Conservation (phyloP, 92 coral and sea anemone species). For the Porites evermanni region DNA sequence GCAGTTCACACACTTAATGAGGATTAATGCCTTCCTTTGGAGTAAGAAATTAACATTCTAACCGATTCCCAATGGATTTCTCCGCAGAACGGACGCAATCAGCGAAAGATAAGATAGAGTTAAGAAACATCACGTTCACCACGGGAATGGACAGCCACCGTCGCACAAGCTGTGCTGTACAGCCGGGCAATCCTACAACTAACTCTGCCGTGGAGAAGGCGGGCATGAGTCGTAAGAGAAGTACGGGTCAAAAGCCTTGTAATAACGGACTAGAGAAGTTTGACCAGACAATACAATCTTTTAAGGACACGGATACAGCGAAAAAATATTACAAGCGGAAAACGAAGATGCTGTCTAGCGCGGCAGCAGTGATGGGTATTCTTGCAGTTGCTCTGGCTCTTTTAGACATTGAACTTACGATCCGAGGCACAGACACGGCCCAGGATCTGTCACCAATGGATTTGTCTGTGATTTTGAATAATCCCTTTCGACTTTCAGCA, state of each 20-base stretch:
- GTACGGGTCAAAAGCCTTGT: conserved; percentile 2
- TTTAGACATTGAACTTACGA: conserved; percentile 80
- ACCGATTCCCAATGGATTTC: conserved; percentile 52
- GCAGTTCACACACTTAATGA: background rate
- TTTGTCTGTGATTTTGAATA: conserved; percentile 38
- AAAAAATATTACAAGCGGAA: conserved; percentile 81
- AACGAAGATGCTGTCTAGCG: conserved; percentile 73
- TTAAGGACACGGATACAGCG: conserved; percentile 79
- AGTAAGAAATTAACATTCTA: conserved; percentile 16
- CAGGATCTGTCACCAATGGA: conserved; percentile 36
- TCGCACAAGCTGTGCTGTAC: conserved; percentile 33
- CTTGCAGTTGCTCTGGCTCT: conserved; percentile 75
- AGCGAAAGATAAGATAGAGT: conserved; percentile 37
- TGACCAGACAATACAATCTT: conserved; percentile 73
- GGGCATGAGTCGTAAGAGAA: conserved; percentile 8
- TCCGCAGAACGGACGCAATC: conserved; percentile 33
- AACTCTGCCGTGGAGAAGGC: background rate
- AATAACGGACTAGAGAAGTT: conserved; percentile 42
- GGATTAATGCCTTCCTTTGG: conserved; percentile 5
- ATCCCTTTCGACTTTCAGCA: conserved; percentile 70
- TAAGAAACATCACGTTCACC: conserved; percentile 32
- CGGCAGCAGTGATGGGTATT: conserved; percentile 78
- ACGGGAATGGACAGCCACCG: conserved; percentile 37
- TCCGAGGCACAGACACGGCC: conserved; percentile 39
- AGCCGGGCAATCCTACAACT: conserved; percentile 16